These are phyloP conservation scores for Indicator maculatus DNA, from an alignment of 2,113 vertebrate genomes.

Conservation along the genomic window DNA sequence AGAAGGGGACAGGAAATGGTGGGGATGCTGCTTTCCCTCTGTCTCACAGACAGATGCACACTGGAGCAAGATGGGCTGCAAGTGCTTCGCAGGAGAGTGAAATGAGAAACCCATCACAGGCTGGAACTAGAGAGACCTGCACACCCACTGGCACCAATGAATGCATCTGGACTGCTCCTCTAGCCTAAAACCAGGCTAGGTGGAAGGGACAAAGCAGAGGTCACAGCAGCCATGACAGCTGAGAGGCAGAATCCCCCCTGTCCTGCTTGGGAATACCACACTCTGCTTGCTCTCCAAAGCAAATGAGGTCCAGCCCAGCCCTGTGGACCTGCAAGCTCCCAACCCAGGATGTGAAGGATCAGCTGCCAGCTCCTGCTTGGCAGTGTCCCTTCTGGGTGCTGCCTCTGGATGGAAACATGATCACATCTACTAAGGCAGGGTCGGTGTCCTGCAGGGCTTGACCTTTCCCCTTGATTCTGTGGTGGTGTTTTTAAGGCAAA, in stretches of 20 bases:
- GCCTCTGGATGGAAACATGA: background rate
- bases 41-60: background rate
- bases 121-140: background rate
- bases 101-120: background rate
- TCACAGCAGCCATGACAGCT: background rate
- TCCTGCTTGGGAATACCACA: background rate
- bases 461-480: background rate
- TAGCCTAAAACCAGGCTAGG: background rate
- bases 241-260: background rate
- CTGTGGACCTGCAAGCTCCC: background rate
- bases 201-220: background rate
- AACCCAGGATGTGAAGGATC: background rate
- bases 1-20: background rate
- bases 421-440: constrained; percentile 42
- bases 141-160: background rate
- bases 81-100: background rate
- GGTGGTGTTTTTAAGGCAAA: constrained; percentile 53
- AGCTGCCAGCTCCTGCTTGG: background rate
- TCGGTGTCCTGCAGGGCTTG: background rate
- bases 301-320: background rate
- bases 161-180: background rate
- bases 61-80: background rate
- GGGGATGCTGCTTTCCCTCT: background rate
- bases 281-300: background rate
- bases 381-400: background rate